Evolutionary conservation across 2,797 vertebrate species (phyloP), one percentile per base, ranked within the genome.

Genomic region (Cichlasoma orientale): DNA sequence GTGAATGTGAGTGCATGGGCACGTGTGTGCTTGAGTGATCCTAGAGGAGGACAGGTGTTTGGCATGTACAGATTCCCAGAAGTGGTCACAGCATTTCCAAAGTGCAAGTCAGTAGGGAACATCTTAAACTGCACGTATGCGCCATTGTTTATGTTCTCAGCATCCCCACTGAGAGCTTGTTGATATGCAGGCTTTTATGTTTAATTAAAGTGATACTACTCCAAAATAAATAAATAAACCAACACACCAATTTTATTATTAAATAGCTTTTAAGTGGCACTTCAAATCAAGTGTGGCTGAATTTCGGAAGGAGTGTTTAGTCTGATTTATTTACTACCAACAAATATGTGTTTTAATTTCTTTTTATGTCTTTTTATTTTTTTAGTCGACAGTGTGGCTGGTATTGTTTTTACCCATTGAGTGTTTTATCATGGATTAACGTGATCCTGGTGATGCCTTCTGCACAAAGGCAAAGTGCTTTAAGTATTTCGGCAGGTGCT

Each of bases 1-100:
- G 63, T 56, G 4, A 0, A 21, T 66, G 27, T 52, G 57, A 57
- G 31, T 55, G 59, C 41, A 16, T 6, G 11, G 14, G 23, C 23
- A 19, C 21, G 3, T 25, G 38, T 55, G 66, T 72, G 56, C 79
- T 77, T 84, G 75, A 85, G 61, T 4, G 54, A 79, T 80, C 38
- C 80, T 82, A 80, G 82, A 72, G 77, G 75, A 56, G 63, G 77
- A 70, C 69, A 53, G 41, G 55, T 84, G 82, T 78, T 81, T 81
- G 75, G 41, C 72, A 77, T 41, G 29, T 53, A 80, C 18, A 70
- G 56, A 72, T 74, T 68, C 31, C 63, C 1, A 1, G 44, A 70
- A 75, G 53, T 12, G 2, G 76, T 81, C 57, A 75, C 69, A 63
- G 80, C 70, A 55, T 76, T 72, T 79, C 53, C 72, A 69, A 69